Conservation (phyloP, 2,113 vertebrate genomes). For the Spea bombifrons region DNA sequence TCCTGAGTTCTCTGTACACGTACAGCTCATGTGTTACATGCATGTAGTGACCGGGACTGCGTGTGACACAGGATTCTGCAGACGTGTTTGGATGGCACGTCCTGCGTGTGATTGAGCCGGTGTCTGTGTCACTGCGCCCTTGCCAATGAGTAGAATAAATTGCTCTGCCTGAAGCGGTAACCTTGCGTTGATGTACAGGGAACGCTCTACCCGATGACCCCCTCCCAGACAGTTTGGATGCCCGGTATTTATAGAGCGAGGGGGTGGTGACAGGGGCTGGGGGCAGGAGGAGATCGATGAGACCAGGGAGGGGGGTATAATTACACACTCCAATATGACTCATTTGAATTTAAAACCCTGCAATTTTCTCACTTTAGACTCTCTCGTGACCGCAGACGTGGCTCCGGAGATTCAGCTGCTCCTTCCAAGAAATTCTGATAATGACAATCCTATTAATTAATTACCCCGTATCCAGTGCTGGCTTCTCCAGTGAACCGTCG, state of each 20-base stretch:
- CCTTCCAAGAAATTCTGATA: neutral
- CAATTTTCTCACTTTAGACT: slow-evolving; percentile 17
- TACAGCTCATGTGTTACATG: too few species aligned
- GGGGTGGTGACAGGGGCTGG: neutral
- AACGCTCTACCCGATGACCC: slow-evolving; percentile 18
- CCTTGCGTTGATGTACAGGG: slow-evolving; percentile 30
- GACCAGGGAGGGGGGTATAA: neutral
- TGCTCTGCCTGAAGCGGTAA: slow-evolving; percentile 32
- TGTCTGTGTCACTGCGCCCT: slow-evolving; percentile 25
- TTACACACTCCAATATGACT: slow-evolving; percentile 18
- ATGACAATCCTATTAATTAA: too few species aligned
- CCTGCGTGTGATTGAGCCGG: slow-evolving; percentile 25
- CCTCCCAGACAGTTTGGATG: neutral
- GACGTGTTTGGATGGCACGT: slow-evolving; percentile 12
- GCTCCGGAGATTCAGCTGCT: neutral
- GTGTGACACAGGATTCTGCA: neutral
- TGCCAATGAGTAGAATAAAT: slow-evolving; percentile 40
- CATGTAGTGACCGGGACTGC: too few species aligned
- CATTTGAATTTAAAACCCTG: slow-evolving; percentile 12
- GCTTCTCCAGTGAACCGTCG: neutral
- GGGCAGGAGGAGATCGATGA: slow-evolving; percentile 10
- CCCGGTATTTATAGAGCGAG: slow-evolving; percentile 20
- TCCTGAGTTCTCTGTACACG: too few species aligned
- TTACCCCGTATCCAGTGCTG: neutral
- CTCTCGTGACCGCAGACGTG: neutral